These are phyloP conservation scores for Pipistrellus pygmaeus DNA, from an alignment of 2,797 vertebrate genomes.

Conservation along the genomic window DNA sequence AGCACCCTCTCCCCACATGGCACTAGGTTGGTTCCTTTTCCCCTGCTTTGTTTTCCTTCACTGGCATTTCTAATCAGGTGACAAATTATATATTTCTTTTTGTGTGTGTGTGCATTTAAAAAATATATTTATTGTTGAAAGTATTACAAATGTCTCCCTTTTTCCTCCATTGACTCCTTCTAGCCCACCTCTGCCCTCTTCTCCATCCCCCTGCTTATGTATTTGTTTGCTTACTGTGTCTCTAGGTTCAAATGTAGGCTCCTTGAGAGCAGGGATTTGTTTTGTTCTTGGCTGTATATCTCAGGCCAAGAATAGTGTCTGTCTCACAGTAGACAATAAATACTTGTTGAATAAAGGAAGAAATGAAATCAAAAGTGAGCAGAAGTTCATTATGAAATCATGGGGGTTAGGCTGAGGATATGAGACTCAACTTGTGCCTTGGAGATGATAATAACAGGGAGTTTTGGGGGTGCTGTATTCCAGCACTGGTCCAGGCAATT, in stretches of 20 bases:
- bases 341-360: constrained; percentile 14
- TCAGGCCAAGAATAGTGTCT: background rate
- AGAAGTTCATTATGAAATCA: background rate
- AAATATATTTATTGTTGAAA: no score
- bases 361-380: constrained; percentile 15
- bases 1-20: background rate
- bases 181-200: no score
- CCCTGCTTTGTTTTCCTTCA: background rate
- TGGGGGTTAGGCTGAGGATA: background rate
- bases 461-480: background rate
- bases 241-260: background rate
- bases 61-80: background rate
- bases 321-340: background rate
- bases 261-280: background rate
- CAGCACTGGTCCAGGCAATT: background rate
- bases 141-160: no score
- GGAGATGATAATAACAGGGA: background rate
- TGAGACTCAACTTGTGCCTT: constrained; percentile 7
- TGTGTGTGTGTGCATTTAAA: no score
- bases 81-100: background rate
- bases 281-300: background rate
- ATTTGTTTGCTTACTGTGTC: background rate
- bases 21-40: background rate
- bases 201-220: background rate
- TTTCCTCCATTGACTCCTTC: no score